Percentiles rank a stretch among this genome's conserved stretches.
These are phyloP conservation scores for Cryptoblepharus egeriae DNA, from an alignment of 2,797 vertebrate species.

Conservation along the genomic window DNA sequence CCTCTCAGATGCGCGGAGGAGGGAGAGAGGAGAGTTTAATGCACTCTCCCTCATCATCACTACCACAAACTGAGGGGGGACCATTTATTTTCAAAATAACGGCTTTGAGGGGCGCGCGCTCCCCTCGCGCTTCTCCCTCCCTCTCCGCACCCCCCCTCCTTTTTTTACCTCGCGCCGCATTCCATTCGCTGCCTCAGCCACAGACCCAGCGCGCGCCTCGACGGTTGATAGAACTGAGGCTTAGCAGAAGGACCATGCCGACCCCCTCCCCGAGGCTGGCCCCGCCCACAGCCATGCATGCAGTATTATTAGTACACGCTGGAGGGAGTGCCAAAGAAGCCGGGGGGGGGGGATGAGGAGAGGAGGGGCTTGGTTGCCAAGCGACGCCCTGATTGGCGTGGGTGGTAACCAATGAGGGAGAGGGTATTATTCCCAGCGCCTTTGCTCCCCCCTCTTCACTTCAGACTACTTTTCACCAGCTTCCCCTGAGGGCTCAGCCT, in stretches of 20 bases:
- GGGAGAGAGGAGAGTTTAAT: too few species aligned
- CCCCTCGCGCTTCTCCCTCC: too few species aligned
- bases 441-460: too few species aligned
- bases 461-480: neutral
- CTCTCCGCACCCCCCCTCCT: neutral
- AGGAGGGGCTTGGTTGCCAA: accelerated
- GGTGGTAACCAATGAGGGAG: neutral
- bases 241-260: too few species aligned
- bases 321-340: neutral
- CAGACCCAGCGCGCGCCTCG: too few species aligned
- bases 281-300: neutral
- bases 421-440: neutral
- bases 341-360: neutral
- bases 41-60: too few species aligned
- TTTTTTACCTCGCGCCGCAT: conserved; percentile 31
- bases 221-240: too few species aligned
- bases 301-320: too few species aligned
- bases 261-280: neutral
- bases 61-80: too few species aligned
- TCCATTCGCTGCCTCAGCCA: neutral
- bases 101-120: neutral
- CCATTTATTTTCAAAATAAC: neutral
- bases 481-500: neutral
- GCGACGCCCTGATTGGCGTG: conserved; percentile 57
- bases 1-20: neutral